Evolutionary conservation across 2,888 invertebrate species (phyloP).

Genomic region (Lepeophtheirus nordmannii): DNA sequence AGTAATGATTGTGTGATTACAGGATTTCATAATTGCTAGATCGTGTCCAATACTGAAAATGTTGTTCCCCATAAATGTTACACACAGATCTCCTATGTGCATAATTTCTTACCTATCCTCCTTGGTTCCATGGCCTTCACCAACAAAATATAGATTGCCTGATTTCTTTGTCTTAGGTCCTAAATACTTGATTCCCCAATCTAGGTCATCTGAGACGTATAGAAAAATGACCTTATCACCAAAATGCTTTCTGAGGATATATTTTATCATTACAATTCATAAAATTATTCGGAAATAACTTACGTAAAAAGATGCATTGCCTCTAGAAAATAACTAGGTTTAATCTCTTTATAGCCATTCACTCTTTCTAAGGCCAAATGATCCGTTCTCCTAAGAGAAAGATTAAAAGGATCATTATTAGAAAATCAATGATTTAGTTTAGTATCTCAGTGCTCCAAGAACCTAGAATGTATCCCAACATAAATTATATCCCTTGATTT

Average conservation of each 20-base stretch:
- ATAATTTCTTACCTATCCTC: neutral
- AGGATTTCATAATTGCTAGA: neutral
- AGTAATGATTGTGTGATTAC: constrained; percentile 8
- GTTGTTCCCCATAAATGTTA: neutral
- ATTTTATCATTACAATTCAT: neutral
- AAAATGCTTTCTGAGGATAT: neutral
- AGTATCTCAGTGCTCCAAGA: too few relatives aligned
- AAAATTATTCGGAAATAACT: neutral
- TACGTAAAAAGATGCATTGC: constrained; percentile 17
- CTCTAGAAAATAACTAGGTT: constrained; percentile 2
- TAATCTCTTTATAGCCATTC: neutral
- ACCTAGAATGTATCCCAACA: too few relatives aligned
- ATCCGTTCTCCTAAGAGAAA: constrained; percentile 9
- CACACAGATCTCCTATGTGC: too few relatives aligned
- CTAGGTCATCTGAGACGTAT: neutral
- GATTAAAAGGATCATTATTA: neutral
- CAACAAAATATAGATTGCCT: constrained; percentile 5
- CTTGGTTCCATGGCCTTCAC: neutral
- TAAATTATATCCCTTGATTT: too few relatives aligned
- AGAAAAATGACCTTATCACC: constrained; percentile 2
- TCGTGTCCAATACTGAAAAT: constrained; percentile 10
- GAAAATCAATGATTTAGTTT: too few relatives aligned
- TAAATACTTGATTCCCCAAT: neutral
- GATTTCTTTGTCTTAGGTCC: neutral
- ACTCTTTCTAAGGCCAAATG: constrained; percentile 5